Evolutionary conservation across 2,797 vertebrate genomes (phyloP).

Genomic region (Botia kubotai): DNA sequence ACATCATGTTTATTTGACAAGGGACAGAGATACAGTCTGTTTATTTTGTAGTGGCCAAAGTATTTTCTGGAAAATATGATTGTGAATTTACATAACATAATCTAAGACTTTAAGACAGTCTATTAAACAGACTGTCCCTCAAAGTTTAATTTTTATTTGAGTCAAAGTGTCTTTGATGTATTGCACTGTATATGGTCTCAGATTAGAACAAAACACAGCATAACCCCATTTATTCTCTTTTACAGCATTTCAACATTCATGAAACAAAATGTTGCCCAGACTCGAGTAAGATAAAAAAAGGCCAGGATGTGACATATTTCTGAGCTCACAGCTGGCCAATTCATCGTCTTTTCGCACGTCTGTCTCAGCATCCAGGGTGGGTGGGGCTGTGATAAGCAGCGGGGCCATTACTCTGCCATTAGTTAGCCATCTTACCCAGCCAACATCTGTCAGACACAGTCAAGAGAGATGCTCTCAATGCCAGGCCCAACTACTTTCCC

Average conservation of each 20-base stretch:
- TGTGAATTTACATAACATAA: too few species aligned
- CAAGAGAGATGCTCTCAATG: slow-evolving; percentile 56
- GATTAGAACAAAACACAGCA: too few species aligned
- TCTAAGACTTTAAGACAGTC: too few species aligned
- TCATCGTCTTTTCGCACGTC: neutral
- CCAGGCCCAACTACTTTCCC: slow-evolving; percentile 47
- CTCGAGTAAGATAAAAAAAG: neutral
- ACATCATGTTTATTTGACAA: too few species aligned
- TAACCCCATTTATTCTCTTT: neutral
- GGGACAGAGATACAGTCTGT: too few species aligned
- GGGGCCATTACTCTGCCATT: slow-evolving; percentile 52
- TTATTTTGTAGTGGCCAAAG: too few species aligned
- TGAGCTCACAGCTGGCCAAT: neutral
- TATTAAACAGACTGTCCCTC: too few species aligned
- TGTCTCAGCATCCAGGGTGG: slow-evolving; percentile 35
- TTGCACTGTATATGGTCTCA: too few species aligned
- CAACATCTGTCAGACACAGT: slow-evolving; percentile 56
- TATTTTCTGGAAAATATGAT: too few species aligned
- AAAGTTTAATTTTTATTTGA: too few species aligned
- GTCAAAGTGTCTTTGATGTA: too few species aligned
- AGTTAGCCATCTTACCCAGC: slow-evolving; percentile 56
- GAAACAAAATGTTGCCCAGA: neutral
- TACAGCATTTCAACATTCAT: neutral
- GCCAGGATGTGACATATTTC: neutral
- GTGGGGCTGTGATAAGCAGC: slow-evolving; percentile 53